Percentiles rank a stretch among this genome's conserved stretches.
These are phyloP conservation scores for Naja naja DNA, from an alignment of 2,113 vertebrate species.

Conservation along the genomic window DNA sequence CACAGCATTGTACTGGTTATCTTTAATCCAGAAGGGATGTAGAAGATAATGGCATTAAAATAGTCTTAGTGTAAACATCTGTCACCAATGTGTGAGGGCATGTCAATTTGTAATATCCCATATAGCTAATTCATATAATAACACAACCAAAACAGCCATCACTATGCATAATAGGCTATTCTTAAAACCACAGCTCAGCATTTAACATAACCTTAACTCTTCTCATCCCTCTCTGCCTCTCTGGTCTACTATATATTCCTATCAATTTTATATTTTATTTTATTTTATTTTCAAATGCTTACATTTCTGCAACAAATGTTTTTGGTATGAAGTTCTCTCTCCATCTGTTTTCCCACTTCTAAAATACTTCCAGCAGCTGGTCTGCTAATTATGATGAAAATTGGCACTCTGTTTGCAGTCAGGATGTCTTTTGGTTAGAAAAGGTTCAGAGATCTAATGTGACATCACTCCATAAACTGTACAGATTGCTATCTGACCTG, in stretches of 20 bases:
- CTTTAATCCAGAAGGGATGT: neutral
- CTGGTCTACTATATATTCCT: neutral
- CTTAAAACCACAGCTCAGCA: neutral
- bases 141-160: neutral
- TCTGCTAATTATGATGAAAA: conserved; percentile 14
- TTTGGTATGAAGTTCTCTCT: neutral
- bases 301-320: neutral
- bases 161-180: neutral
- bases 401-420: neutral
- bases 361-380: conserved; percentile 7
- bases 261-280: neutral
- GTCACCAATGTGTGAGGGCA: neutral
- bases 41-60: neutral
- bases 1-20: neutral
- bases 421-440: neutral
- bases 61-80: neutral
- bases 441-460: neutral
- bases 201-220: neutral
- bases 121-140: neutral
- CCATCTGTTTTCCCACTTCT: conserved; percentile 5
- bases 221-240: neutral
- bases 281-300: neutral
- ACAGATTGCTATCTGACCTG: neutral
- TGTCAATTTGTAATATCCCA: neutral
- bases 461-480: neutral